Conservation (phyloP, 2,888 invertebrate species). For the Allacma fusca region DNA sequence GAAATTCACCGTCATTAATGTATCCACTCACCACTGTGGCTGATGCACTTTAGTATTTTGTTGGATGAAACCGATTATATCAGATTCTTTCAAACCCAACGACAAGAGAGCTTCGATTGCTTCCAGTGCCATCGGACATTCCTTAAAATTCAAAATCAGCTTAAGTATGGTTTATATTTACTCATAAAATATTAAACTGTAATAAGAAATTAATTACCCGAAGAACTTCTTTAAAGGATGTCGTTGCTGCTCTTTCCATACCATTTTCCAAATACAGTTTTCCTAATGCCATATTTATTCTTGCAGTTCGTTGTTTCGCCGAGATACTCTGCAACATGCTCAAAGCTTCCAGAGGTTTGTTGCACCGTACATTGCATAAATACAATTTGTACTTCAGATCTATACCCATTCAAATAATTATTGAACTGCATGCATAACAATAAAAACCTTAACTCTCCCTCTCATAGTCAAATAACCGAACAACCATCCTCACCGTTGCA, state of each 20-base stretch:
- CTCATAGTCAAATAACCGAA: not conserved
- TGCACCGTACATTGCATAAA: slow-evolving; percentile 73
- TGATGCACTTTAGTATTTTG: slow-evolving; percentile 67
- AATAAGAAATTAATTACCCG: slow-evolving; percentile 65
- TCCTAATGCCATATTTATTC: slow-evolving; percentile 80
- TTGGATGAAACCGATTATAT: slow-evolving; percentile 77
- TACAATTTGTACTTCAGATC: slow-evolving; percentile 79
- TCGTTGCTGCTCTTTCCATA: slow-evolving; percentile 75
- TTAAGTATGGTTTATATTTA: not conserved
- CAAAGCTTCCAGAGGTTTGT: slow-evolving; percentile 72
- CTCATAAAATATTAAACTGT: not conserved
- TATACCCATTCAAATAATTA: no score
- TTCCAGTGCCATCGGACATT: slow-evolving; percentile 78
- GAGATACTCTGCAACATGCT: slow-evolving; percentile 68
- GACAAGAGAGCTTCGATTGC: slow-evolving; percentile 77
- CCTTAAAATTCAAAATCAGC: slow-evolving; percentile 63
- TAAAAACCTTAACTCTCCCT: not conserved
- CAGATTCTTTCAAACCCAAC: slow-evolving; percentile 76
- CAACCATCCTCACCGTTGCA: slow-evolving; percentile 52
- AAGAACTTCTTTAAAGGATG: slow-evolving; percentile 81
- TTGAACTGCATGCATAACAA: no score
- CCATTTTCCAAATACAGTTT: slow-evolving; percentile 76
- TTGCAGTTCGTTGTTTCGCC: slow-evolving; percentile 74
- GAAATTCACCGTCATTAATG: no score
- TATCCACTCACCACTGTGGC: slow-evolving; percentile 66